Conservation (phyloP, 2,113 vertebrate species). For the Coracopsis vasa region DNA sequence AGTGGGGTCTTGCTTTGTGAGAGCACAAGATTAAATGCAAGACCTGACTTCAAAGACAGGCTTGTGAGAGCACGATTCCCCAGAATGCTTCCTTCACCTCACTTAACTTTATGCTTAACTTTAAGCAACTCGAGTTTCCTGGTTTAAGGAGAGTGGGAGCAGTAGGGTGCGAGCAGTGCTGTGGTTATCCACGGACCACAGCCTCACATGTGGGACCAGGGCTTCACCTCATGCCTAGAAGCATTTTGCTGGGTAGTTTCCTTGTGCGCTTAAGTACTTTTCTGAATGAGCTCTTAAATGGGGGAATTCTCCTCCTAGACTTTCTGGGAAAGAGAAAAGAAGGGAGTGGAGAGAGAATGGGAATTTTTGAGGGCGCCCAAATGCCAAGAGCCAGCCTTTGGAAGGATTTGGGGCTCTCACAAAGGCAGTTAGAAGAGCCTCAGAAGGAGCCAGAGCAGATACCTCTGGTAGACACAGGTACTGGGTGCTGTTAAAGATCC, state of each 20-base stretch:
- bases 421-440: background rate
- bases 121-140: background rate
- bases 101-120: background rate
- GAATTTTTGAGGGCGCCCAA: background rate
- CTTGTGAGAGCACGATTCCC: background rate
- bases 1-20: background rate
- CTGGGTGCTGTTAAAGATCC: constrained; percentile 13
- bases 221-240: background rate
- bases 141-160: fast-evolving
- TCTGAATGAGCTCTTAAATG: background rate
- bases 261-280: background rate
- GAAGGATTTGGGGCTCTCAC: background rate
- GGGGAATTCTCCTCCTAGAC: background rate
- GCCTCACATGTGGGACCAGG: background rate
- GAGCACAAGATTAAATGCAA: background rate
- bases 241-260: background rate
- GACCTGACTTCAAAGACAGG: background rate
- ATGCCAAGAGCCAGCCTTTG: background rate
- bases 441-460: background rate
- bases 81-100: background rate
- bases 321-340: background rate
- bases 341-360: background rate
- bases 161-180: background rate
- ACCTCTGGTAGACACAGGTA: background rate
- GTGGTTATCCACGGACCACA: background rate